These are phyloP conservation scores for Dermatemys mawii DNA, from an alignment of 2,113 vertebrate genomes.

Conservation along the genomic window DNA sequence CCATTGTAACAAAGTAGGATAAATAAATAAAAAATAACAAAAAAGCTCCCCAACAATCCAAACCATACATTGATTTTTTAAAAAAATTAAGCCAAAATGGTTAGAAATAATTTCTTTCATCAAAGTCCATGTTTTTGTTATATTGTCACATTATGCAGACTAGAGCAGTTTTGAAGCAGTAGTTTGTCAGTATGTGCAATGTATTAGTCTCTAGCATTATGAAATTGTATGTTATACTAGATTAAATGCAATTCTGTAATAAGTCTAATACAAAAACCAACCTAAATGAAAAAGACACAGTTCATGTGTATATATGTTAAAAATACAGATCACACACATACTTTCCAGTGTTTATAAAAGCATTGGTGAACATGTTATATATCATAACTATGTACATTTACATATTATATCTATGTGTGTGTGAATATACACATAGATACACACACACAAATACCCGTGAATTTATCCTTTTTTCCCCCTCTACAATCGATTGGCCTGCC, in stretches of 20 bases:
- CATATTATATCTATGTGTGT: rapidly evolving
- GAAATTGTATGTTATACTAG: not conserved
- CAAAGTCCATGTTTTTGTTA: not conserved
- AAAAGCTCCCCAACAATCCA: not conserved
- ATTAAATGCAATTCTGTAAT: not conserved
- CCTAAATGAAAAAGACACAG: not conserved
- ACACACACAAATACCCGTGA: not conserved
- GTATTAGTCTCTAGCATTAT: rapidly evolving
- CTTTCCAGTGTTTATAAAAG: not conserved
- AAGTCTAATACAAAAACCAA: rapidly evolving
- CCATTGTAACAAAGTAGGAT: rapidly evolving
- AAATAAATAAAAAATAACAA: not conserved
- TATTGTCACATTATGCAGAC: not conserved
- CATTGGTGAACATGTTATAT: not conserved
- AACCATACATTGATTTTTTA: not conserved
- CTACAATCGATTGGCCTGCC: constrained; percentile 77
- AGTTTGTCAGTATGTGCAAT: not conserved
- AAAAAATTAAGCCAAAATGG: not conserved
- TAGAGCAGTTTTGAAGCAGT: not conserved
- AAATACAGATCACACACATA: not conserved
- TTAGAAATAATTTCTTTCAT: not conserved
- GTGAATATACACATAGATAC: not conserved
- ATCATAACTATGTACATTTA: rapidly evolving
- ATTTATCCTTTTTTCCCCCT: not conserved
- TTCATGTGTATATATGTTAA: not conserved